Base-by-base conservation (phyloP, 1,140 invertebrate genomes). In the Bathynomus jamesi region DNA sequence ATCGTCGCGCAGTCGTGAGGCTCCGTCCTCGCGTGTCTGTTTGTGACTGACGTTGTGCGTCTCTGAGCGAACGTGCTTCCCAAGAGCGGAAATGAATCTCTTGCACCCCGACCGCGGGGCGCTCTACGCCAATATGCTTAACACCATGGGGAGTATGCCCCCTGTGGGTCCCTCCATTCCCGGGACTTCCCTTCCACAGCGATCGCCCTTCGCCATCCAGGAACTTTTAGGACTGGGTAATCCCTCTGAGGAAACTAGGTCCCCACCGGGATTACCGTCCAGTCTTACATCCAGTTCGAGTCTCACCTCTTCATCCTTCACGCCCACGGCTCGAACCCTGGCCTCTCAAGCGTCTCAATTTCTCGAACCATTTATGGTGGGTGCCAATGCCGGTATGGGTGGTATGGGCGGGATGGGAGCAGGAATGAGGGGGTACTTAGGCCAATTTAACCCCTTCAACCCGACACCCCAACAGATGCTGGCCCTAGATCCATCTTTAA, bases 181-280 rank as follows among this genome's bases (percentile, higher is more conserved):
- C 61, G 75, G 67, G 25, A 71, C 76, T 65, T 82, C 82, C 65
- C 87, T 90, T 85, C 91, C 91, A 75, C 91, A 94, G 82, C 85
- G 92, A 78, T 93, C 91, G 75, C 92, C 92, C 21, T 95, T 95
- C 83, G 93, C 91, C 76, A 95, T 95, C 80, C 92, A 95, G 82
- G 92, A 95, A 84, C 85, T 95, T 76, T 84, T 95, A 78, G 92
- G 92, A 0, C 82, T 95, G 40, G 88, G 89, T 61, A 74, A 72
- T 11, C 75, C 73, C 28, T 68, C 67, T 30, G 63, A 69, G 68
- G 46, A 66, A 60, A 28, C 74, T 27, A 31, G 61, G 66, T 75
- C 72, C 40, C 65, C 71, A 13, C 53, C 72, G 1, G 60, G 61
- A 24, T 32, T 70, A 11, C 63, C 46, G 1, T 25, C 64, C 3